Evolutionary conservation across 2,888 invertebrate species (phyloP), one percentile per base, ranked within the genome.

Genomic region (Petrolisthes cinctipes): DNA sequence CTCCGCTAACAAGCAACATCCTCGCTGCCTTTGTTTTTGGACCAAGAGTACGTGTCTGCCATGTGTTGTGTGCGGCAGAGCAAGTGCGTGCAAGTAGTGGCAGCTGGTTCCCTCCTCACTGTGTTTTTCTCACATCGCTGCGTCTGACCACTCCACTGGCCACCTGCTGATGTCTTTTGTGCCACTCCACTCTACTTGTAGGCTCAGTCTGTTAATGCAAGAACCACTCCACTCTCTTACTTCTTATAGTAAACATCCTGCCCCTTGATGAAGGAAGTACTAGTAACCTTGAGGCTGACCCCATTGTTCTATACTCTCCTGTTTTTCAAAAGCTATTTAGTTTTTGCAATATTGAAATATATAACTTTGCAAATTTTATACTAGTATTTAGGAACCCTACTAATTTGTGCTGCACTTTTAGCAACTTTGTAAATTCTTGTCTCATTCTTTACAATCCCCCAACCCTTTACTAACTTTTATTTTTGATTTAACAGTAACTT

Each of bases 401-500:
- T 87, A 82, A 86, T 86, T 87, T 84, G 81, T 87, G 71, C 87
- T 87, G 87, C 87, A 87, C 87, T 87, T 80, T 83, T 87, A 87
- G 87, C 37, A 61, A 87, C 87, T 87, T 86, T 83, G 80, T 80
- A 68, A 86, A 87, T 84, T 87, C 87, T 87, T 87, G 84, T 87
- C 87, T 84, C 61, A 86, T 83, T 80, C 81, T 86, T 54, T 87
- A 73, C 87, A 78, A 81, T 87, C 89, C 86, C 90, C 90, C 76
- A 82, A 71, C 85, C 86, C 90, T 89, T 76, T 89, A 89, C 89
- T 89, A 89, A 89, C 84, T 89, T 89, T 89, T 89, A 86, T 86
- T 89, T 89, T 89, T 89, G 86, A 89, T 89, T 89, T 89, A 89
- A 89, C 89, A 89, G 89, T 89, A 89, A 89, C 82, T 89, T 89